Evolutionary conservation across 2,797 vertebrate genomes (phyloP).

Genomic region (Vipera latastei): DNA sequence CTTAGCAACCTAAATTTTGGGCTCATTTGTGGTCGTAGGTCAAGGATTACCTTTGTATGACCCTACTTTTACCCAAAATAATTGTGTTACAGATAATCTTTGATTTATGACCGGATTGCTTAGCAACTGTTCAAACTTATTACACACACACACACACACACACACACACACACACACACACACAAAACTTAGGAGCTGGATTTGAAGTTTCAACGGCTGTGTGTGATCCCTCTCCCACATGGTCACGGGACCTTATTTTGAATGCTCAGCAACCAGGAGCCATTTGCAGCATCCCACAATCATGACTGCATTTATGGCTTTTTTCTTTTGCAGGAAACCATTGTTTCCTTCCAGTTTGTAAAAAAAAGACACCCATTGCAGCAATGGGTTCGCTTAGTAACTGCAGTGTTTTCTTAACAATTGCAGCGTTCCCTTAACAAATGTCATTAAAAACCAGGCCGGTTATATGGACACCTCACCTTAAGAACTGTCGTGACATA

Average conservation of each 20-base stretch:
- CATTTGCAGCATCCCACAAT: neutral
- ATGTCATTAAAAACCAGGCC: no score
- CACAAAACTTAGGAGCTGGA: neutral
- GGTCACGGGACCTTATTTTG: neutral
- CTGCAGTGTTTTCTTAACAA: no score
- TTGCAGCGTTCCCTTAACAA: no score
- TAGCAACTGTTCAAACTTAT: neutral
- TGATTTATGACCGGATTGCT: neutral
- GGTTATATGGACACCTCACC: no score
- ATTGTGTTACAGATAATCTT: neutral
- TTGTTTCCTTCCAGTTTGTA: neutral
- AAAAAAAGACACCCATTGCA: no score
- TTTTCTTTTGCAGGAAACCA: neutral
- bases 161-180: neutral
- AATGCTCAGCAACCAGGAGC: neutral
- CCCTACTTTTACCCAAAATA: neutral
- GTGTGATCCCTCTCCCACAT: no score
- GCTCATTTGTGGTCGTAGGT: neutral
- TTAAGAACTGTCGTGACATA: no score
- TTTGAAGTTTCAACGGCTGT: no score
- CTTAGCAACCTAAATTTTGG: neutral
- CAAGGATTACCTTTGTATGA: accelerated
- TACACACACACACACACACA: neutral
- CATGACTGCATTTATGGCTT: neutral
- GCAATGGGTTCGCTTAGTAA: no score